Evolutionary conservation across 1,140 invertebrate species (phyloP).

Genomic region (Drosophila sproati): DNA sequence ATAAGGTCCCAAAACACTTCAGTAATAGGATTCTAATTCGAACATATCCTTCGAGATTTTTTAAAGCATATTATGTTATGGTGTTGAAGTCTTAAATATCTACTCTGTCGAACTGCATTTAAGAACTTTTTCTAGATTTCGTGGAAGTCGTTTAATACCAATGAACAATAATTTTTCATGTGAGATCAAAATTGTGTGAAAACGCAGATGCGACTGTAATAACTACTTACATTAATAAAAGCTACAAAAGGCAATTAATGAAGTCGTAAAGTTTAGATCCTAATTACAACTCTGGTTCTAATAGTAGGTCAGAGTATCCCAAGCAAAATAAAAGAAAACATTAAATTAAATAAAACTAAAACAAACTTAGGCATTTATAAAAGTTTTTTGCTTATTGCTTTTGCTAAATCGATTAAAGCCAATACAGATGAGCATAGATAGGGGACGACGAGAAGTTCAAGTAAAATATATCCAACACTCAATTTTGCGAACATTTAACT

Average conservation of each 20-base stretch:
- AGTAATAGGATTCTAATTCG: too few species aligned
- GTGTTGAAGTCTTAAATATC: too few species aligned
- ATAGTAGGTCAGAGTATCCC: constrained; percentile 1
- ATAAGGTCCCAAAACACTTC: too few species aligned
- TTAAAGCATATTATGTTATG: too few species aligned
- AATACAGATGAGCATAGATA: constrained; percentile 25
- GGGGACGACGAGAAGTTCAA: constrained; percentile 32
- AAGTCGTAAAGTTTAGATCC: constrained; percentile 69
- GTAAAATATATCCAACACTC: constrained; percentile 75
- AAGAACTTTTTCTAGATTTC: too few species aligned
- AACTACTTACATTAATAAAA: background rate
- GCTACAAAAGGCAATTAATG: constrained; percentile 52
- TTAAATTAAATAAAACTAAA: constrained; percentile 50
- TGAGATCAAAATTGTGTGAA: too few species aligned
- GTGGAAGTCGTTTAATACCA: too few species aligned
- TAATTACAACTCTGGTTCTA: constrained; percentile 58
- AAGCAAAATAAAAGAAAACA: constrained; percentile 6
- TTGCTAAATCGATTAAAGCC: constrained; percentile 74
- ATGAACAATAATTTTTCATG: too few species aligned
- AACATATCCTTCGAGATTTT: too few species aligned
- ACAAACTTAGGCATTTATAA: constrained; percentile 73
- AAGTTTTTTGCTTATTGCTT: constrained; percentile 74
- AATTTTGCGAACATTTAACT: constrained; percentile 82
- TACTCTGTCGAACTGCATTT: too few species aligned
- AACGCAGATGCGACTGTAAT: too few species aligned